These are phyloP conservation scores for Zootermopsis nevadensis DNA, from an alignment of 2,888 invertebrate species.

Conservation along the genomic window DNA sequence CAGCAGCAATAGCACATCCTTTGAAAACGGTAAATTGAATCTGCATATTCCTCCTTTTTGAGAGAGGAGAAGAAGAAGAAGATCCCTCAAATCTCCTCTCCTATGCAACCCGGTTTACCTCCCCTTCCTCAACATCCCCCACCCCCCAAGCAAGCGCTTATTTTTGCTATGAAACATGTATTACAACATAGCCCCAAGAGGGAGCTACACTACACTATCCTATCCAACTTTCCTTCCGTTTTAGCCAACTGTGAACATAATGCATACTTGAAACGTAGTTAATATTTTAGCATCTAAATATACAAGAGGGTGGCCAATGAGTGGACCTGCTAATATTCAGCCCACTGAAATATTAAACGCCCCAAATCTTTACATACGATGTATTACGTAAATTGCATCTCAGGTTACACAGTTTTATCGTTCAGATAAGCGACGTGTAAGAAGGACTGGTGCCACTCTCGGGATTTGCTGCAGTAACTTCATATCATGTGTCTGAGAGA, in stretches of 20 bases:
- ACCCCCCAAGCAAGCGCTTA: conserved; percentile 3
- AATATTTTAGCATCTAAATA: conserved; percentile 34
- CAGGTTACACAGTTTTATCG: too few relatives aligned
- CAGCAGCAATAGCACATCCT: conserved; percentile 42
- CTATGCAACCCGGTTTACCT: conserved; percentile 15
- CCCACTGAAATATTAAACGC: background rate
- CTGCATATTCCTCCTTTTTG: conserved; percentile 43
- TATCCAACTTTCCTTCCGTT: conserved; percentile 33
- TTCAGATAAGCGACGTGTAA: too few relatives aligned
- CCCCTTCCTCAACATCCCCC: background rate
- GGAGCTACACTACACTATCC: background rate
- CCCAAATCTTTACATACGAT: background rate
- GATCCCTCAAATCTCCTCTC: conserved; percentile 42
- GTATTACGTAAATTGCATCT: background rate
- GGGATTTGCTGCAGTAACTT: too few relatives aligned
- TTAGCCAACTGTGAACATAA: conserved; percentile 39
- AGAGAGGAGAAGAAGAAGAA: conserved; percentile 32
- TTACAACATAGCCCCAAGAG: conserved; percentile 41
- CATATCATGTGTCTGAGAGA: too few relatives aligned
- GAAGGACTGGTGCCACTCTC: too few relatives aligned
- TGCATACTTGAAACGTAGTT: conserved; percentile 38
- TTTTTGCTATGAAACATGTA: conserved; percentile 38
- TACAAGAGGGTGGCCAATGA: conserved; percentile 28
- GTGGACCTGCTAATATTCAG: conserved; percentile 12
- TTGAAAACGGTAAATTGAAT: conserved; percentile 43